Percentiles rank a stretch among this genome's conserved stretches.
phyloP scores from a whole-genome alignment of 1,140 invertebrate species.

The Penaeus japonicus region DNA sequence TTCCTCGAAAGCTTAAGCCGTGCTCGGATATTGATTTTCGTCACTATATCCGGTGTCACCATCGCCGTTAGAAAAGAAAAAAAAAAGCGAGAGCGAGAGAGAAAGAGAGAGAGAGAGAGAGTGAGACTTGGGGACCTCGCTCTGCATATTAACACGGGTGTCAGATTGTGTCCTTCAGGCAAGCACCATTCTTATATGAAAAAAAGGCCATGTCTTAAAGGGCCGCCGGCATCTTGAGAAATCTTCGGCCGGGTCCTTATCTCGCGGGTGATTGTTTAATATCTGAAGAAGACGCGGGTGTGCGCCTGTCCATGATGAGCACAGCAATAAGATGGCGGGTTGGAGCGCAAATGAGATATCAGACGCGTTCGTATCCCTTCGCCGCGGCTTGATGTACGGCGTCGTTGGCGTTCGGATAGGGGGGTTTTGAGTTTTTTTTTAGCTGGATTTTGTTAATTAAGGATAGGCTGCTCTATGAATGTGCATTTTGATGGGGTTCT shows the following conservation, averaged over 20 bases:
- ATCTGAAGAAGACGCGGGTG: conserved; percentile 45
- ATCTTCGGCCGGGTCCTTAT: conserved; percentile 45
- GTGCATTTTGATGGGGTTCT: background rate
- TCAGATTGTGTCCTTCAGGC: background rate
- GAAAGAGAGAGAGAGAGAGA: no score
- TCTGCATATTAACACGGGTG: background rate
- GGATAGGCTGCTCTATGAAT: no score
- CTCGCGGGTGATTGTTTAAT: conserved; percentile 55
- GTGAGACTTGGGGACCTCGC: no score
- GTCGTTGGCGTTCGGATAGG: no score
- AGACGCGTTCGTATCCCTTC: conserved; percentile 35
- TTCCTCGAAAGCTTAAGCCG: no score
- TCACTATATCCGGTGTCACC: no score
- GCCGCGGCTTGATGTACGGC: background rate
- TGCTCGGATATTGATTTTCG: no score
- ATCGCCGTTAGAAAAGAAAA: no score
- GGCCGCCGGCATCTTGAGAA: conserved; percentile 47
- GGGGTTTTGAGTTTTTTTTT: no score
- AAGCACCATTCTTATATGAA: no score
- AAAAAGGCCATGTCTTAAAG: background rate
- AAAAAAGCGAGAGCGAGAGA: no score
- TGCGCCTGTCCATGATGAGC: conserved; percentile 52
- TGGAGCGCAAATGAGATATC: conserved; percentile 55
- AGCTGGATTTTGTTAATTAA: no score
- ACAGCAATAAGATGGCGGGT: conserved; percentile 53